phyloP scores from a whole-genome alignment of 2,113 vertebrate species.

The Siniperca chuatsi region DNA sequence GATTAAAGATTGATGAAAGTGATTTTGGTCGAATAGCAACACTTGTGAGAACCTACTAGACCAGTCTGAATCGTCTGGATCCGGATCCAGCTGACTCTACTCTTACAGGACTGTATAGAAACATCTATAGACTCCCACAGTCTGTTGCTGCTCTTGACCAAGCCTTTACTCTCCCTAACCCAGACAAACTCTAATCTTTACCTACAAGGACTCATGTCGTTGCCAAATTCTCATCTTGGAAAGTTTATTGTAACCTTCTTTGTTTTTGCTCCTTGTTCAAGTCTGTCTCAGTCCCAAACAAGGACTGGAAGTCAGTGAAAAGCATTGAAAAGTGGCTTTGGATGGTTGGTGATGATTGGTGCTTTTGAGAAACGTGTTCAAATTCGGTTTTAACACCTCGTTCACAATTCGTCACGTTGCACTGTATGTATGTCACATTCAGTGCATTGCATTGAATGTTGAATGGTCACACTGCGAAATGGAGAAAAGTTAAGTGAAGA shows the following conservation, averaged over 20 bases:
- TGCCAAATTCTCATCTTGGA: conserved; percentile 55
- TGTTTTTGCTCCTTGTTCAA: conserved; percentile 17
- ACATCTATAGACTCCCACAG: conserved; percentile 32
- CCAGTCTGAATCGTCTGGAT: background rate
- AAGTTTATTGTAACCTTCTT: conserved; percentile 6
- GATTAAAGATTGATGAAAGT: background rate
- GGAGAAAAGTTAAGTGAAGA: background rate
- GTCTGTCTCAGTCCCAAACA: background rate
- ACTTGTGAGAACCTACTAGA: background rate
- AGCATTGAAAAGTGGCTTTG: background rate
- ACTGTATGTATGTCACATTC: background rate
- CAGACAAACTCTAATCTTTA: conserved; percentile 10
- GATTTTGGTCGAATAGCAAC: background rate
- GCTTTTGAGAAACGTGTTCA: background rate
- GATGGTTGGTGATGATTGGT: background rate
- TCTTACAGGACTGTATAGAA: conserved; percentile 40
- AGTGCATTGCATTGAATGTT: too few relatives aligned
- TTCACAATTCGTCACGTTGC: background rate
- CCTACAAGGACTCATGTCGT: conserved; percentile 19
- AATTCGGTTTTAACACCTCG: background rate
- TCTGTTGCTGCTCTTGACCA: conserved; percentile 50
- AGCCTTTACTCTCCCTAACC: conserved; percentile 38
- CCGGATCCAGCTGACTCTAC: conserved; percentile 31
- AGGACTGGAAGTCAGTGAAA: conserved; percentile 2
- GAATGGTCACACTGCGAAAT: background rate